phyloP scores from a whole-genome alignment of 1,140 invertebrate species.

The Gryon sp. region DNA sequence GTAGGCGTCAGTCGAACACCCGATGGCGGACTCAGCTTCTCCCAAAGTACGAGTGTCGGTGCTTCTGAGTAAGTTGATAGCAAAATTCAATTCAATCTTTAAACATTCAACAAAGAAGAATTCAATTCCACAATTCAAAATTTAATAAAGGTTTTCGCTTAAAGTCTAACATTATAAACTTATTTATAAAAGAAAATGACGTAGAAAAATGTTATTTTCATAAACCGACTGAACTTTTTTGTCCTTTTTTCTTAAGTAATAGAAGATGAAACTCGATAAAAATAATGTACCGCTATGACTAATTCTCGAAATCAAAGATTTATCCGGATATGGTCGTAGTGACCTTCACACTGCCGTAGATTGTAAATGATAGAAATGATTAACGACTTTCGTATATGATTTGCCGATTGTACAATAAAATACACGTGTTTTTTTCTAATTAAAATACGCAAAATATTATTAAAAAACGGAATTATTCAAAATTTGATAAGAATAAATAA shows the following conservation, averaged over 20 bases:
- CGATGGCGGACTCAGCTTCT: slow-evolving; percentile 71
- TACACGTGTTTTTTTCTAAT: slow-evolving; percentile 2
- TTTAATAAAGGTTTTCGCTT: too few species aligned
- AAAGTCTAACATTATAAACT: too few species aligned
- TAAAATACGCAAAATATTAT: too few species aligned
- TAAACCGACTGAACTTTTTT: too few species aligned
- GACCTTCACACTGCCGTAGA: slow-evolving; percentile 36
- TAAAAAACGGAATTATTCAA: too few species aligned
- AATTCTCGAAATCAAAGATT: slow-evolving; percentile 26
- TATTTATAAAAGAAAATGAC: too few species aligned
- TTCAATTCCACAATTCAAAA: background rate
- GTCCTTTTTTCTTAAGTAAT: slow-evolving; percentile 1
- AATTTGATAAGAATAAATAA: too few species aligned
- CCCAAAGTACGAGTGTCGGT: slow-evolving; percentile 70
- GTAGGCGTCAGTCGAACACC: slow-evolving; percentile 68
- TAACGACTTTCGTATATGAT: slow-evolving; percentile 17
- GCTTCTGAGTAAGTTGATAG: slow-evolving; percentile 59
- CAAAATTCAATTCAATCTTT: background rate
- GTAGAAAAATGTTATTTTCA: background rate
- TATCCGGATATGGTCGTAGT: slow-evolving; percentile 25
- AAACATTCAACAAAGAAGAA: background rate
- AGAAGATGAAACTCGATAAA: background rate
- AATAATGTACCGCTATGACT: slow-evolving; percentile 30
- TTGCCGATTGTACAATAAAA: slow-evolving; percentile 15
- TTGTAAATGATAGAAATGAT: slow-evolving; percentile 45